phyloP scores from a whole-genome alignment of 2,888 invertebrate genomes.

The Apodemia arnacis region DNA sequence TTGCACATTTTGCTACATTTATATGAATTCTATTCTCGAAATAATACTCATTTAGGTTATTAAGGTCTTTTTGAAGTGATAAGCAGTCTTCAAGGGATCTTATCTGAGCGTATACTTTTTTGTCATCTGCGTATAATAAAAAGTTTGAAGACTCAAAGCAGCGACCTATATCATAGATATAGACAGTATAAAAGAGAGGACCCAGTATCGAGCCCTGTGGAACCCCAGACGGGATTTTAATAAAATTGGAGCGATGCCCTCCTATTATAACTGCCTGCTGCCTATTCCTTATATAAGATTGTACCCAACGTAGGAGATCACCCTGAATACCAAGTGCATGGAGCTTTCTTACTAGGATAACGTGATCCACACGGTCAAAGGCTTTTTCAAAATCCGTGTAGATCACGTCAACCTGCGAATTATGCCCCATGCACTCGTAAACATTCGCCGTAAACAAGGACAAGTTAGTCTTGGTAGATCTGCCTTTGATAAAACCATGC shows the following conservation, averaged over 20 bases:
- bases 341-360: slow-evolving; percentile 37
- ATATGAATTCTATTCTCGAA: neutral
- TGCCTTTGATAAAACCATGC: slow-evolving; percentile 27
- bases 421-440: slow-evolving; percentile 16
- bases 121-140: slow-evolving; percentile 6
- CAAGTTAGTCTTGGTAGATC: slow-evolving; percentile 29
- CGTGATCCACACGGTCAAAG: slow-evolving; percentile 64
- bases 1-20: neutral
- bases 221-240: neutral
- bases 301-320: neutral
- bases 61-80: neutral
- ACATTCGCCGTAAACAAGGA: slow-evolving; percentile 1
- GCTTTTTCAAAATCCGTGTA: slow-evolving; percentile 68
- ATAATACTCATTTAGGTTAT: neutral
- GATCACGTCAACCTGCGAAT: slow-evolving; percentile 53
- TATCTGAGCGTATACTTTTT: neutral
- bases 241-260: neutral
- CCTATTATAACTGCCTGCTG: neutral
- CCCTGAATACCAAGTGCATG: slow-evolving; percentile 27
- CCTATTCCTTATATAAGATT: neutral
- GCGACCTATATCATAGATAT: neutral
- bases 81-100: neutral
- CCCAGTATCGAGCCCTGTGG: neutral
- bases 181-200: neutral
- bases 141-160: neutral